Evolutionary conservation across 2,113 vertebrate species (phyloP).

Genomic region (Phalacrocorax brasilianus): DNA sequence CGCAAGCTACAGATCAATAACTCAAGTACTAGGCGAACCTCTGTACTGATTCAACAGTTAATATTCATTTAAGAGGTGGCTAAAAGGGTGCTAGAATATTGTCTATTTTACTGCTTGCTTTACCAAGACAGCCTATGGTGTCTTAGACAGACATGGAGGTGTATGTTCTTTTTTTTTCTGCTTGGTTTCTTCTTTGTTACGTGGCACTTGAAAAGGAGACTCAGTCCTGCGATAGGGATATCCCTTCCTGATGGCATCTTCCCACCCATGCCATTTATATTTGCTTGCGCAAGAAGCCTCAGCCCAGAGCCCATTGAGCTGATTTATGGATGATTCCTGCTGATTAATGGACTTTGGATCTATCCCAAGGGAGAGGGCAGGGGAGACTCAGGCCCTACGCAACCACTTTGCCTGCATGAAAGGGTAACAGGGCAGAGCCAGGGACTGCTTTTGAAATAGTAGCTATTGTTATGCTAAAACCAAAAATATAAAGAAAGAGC

Average conservation of each 20-base stretch:
- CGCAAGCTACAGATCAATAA: background rate
- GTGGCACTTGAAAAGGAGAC: background rate
- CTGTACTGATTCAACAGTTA: background rate
- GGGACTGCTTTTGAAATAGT: conserved; percentile 18
- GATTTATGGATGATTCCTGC: background rate
- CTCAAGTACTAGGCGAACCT: background rate
- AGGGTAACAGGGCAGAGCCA: background rate
- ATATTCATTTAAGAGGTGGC: background rate
- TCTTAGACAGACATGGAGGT: background rate
- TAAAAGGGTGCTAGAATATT: background rate
- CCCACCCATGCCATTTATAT: background rate
- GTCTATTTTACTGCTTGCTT: background rate
- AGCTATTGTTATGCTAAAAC: conserved; percentile 24
- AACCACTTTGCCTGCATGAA: background rate
- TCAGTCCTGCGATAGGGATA: background rate
- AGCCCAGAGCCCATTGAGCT: background rate
- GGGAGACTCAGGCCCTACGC: background rate
- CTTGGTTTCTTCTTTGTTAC: background rate
- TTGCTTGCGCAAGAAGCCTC: background rate
- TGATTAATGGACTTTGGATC: background rate
- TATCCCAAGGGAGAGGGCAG: background rate
- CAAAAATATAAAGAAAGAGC: conserved; percentile 16
- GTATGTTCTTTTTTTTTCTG: background rate
- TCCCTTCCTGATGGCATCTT: background rate
- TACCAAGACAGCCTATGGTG: background rate